phyloP scores from a whole-genome alignment of 2,113 vertebrate genomes.

The Sinosuthora webbiana region DNA sequence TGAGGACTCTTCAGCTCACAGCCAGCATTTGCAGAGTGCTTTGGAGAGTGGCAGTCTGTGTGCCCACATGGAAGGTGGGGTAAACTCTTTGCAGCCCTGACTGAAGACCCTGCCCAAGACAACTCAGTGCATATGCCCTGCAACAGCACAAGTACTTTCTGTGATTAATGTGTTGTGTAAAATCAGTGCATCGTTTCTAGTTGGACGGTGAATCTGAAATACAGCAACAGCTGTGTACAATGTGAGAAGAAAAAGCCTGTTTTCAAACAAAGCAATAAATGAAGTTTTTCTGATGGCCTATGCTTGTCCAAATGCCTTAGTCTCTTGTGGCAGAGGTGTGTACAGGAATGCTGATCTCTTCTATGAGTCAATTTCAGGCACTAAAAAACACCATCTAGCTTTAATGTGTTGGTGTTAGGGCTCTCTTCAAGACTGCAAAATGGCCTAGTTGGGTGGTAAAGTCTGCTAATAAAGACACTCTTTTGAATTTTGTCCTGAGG shows the following conservation, averaged over 20 bases:
- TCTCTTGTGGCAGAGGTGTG: neutral
- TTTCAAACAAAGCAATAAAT: neutral
- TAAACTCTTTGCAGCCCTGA: neutral
- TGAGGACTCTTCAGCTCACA: neutral
- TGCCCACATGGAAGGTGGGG: neutral
- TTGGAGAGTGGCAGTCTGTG: fast-evolving
- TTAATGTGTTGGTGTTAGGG: neutral
- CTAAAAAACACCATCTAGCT: neutral
- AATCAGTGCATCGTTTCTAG: neutral
- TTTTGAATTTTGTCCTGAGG: neutral
- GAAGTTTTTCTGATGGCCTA: neutral
- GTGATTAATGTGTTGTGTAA: neutral
- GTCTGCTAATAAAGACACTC: neutral
- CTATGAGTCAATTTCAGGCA: neutral
- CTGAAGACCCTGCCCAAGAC: neutral
- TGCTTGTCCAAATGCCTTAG: neutral
- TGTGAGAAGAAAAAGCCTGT: neutral
- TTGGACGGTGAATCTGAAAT: neutral
- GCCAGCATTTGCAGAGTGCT: neutral
- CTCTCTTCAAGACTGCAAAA: neutral
- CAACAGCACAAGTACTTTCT: neutral
- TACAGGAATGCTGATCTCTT: neutral
- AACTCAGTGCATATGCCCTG: neutral
- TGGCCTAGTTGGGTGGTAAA: neutral
- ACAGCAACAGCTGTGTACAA: neutral